Percentiles rank a stretch among this genome's conserved stretches.
Evolutionary conservation across 1,140 invertebrate species (phyloP).

Genomic region (Helicoverpa armigera): DNA sequence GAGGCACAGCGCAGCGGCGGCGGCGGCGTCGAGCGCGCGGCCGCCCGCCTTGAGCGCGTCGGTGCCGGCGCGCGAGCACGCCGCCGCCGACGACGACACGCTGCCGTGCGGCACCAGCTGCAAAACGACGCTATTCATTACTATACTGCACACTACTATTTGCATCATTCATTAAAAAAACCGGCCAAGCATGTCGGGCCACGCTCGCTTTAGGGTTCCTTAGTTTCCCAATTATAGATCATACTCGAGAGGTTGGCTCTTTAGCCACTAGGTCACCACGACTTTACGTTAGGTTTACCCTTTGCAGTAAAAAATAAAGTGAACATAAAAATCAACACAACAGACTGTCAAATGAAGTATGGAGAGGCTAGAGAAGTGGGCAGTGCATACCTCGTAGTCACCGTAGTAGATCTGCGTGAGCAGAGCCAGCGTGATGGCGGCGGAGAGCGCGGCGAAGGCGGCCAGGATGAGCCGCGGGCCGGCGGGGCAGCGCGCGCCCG

Average conservation of each 20-base stretch:
- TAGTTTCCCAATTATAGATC: too few species aligned
- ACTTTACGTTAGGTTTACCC: too few species aligned
- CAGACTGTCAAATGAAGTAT: background rate
- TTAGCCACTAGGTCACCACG: too few species aligned
- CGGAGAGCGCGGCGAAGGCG: slow-evolving; percentile 87
- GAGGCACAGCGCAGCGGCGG: slow-evolving; percentile 90
- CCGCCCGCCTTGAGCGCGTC: slow-evolving; percentile 89
- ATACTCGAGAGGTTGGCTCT: too few species aligned
- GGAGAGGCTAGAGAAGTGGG: background rate
- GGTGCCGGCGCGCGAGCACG: slow-evolving; percentile 91
- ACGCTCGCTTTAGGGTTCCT: too few species aligned
- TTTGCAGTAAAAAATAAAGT: too few species aligned
- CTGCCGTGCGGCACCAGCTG: slow-evolving; percentile 91
- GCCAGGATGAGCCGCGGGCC: slow-evolving; percentile 81
- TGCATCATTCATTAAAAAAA: too few species aligned
- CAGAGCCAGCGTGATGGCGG: slow-evolving; percentile 89
- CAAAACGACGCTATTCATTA: background rate
- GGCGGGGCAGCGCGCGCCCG: slow-evolving; percentile 79
- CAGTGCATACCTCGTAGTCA: slow-evolving; percentile 86
- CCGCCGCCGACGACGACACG: slow-evolving; percentile 90
- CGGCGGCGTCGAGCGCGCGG: slow-evolving; percentile 90
- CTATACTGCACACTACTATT: too few species aligned
- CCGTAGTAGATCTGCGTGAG: slow-evolving; percentile 90
- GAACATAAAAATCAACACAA: background rate
- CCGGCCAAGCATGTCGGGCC: too few species aligned